Percentiles rank a stretch among this genome's conserved stretches.
These are phyloP conservation scores for Notoglanidium macrostoma DNA, from an alignment of 2,797 vertebrate genomes.

Conservation along the genomic window DNA sequence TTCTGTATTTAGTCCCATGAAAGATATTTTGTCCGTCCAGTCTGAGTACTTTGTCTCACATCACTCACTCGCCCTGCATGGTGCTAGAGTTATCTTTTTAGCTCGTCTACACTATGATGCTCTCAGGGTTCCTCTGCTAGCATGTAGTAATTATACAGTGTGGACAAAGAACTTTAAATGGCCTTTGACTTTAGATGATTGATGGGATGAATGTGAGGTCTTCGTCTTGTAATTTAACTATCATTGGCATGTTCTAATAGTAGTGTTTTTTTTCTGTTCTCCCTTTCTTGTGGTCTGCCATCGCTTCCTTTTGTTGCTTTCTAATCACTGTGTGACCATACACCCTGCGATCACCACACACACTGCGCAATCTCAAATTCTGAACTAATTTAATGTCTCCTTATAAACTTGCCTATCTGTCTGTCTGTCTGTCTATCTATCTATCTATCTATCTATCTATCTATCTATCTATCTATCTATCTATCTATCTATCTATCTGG, in stretches of 20 bases:
- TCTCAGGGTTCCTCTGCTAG: constrained; percentile 33
- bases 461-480: constrained; percentile 50
- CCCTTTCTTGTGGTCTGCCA: constrained; percentile 51
- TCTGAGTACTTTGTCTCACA: constrained; percentile 46
- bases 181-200: constrained; percentile 20
- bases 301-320: constrained; percentile 51
- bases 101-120: constrained; percentile 53
- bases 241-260: constrained; percentile 63
- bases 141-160: constrained; percentile 36
- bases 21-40: constrained; percentile 35
- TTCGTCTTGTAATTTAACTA: constrained; percentile 64
- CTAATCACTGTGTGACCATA: constrained; percentile 41
- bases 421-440: constrained; percentile 50
- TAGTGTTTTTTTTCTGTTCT: constrained; percentile 57
- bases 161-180: constrained; percentile 63
- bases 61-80: constrained; percentile 47
- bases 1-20: not conserved
- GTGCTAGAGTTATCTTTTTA: constrained; percentile 53
- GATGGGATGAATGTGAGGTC: constrained; percentile 37
- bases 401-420: constrained; percentile 39
- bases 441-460: constrained; percentile 44
- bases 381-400: constrained; percentile 57
- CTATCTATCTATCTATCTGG: constrained; percentile 47
- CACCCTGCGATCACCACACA: constrained; percentile 41
- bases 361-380: not conserved